Evolutionary conservation across 2,888 invertebrate species (phyloP), one percentile per base, ranked within the genome.

Genomic region (Eustalomyia histrio): DNA sequence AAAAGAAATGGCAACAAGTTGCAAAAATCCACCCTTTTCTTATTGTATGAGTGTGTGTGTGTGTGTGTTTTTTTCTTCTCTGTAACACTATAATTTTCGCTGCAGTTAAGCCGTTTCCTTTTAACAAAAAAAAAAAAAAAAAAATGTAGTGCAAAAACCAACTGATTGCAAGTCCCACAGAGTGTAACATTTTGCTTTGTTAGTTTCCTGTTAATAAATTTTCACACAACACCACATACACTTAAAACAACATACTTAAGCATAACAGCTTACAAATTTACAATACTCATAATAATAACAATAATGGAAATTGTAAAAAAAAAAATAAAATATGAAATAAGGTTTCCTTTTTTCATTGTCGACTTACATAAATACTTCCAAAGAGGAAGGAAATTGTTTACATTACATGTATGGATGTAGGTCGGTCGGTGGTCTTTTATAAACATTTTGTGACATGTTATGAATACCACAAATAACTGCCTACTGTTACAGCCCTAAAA

Each of bases 391-490:
- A 81, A 81, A 78, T 73, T 60, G 58, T 78, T 76, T 65, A 69
- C 57, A 76, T 52, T 7, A 17, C 24, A 35, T 43, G 14, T 55
- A 39, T 53, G 64, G 60, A 63, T 43, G 69, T 81, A 65, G 73
- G 78, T 75, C 68, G 74, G 65, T 76, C 76, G 73, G 73, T 76
- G 76, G 80, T 64, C 73, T 81, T 55, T 76, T 73, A 57, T 71
- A 55, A 55, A 61, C 61, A 50, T 29, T 29, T 29, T 29, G 29
- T 60, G 65, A 39, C 65, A 61, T 53, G 8, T 24, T 58, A 58
- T 67, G 78, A 74, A 79, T 82, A 84, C 83, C 84, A 75, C 84
- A 84, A 79, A 64, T 63, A 79, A 76, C 84, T 73, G 80, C 84
- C 83, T 83, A 76, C 83, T 75, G 74, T 81, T 65, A 74, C 84